Percentiles rank a stretch among this genome's conserved stretches.
Conservation (phyloP, 2,797 vertebrate genomes). For the Neosalanx taihuensis region DNA sequence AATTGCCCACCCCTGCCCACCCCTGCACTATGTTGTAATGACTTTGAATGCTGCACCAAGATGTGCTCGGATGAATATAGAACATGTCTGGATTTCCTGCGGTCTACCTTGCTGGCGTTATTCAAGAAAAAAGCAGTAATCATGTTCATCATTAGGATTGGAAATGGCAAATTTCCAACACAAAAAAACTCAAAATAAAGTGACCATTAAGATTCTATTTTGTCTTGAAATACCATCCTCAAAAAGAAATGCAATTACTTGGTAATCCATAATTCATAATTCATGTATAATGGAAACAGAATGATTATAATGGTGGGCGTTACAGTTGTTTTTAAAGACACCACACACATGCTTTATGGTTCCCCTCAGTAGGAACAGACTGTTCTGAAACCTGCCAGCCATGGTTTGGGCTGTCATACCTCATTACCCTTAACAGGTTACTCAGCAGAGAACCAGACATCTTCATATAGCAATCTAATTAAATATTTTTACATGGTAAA, state of each 20-base stretch:
- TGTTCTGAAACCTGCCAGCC: neutral
- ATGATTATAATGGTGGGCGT: conserved; percentile 13
- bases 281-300: conserved; percentile 7
- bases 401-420: neutral
- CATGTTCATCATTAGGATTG: neutral
- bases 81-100: too few relatives aligned
- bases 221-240: conserved; percentile 19
- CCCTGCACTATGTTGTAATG: too few relatives aligned
- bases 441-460: too few relatives aligned
- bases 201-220: conserved; percentile 10
- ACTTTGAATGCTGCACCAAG: too few relatives aligned
- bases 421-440: neutral
- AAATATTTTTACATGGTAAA: neutral
- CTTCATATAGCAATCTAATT: too few relatives aligned
- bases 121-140: too few relatives aligned
- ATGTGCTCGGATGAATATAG: too few relatives aligned
- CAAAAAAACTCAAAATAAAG: neutral
- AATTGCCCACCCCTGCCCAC: too few relatives aligned
- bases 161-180: neutral
- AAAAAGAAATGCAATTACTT: conserved; percentile 25
- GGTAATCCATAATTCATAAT: conserved; percentile 31
- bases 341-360: conserved; percentile 16
- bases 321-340: conserved; percentile 34
- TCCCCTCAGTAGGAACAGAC: conserved; percentile 24
- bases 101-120: too few relatives aligned